These are phyloP conservation scores for Darevskia nairensis DNA, from an alignment of 2,797 vertebrate genomes.

Conservation along the genomic window DNA sequence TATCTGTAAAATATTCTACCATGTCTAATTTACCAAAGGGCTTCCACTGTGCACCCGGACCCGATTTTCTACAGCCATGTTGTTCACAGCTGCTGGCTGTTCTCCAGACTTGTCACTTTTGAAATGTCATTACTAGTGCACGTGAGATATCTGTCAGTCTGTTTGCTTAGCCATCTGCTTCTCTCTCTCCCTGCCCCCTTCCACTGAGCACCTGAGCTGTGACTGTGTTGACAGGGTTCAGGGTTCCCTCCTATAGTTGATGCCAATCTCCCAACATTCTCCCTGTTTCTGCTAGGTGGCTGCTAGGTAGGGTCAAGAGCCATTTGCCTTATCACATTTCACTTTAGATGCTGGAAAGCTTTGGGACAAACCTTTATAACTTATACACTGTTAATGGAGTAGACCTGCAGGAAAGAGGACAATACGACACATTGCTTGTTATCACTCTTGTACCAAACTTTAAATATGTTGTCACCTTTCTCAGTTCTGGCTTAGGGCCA, in stretches of 20 bases:
- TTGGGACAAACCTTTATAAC: not conserved
- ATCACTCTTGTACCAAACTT: not conserved
- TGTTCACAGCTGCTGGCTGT: slow-evolving; percentile 2
- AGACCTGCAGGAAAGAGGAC: not conserved
- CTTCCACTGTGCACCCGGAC: not conserved
- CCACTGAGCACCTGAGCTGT: not conserved
- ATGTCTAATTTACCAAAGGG: not conserved
- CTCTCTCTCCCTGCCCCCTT: not conserved
- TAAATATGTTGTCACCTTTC: not conserved
- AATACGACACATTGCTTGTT: not conserved
- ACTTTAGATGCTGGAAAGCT: not conserved
- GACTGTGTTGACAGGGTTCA: not conserved
- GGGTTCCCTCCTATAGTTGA: not conserved
- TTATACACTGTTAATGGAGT: not conserved
- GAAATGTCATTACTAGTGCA: not conserved
- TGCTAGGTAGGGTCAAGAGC: not conserved
- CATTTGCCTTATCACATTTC: not conserved
- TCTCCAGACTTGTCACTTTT: not conserved
- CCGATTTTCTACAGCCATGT: not conserved
- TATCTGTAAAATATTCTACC: not conserved
- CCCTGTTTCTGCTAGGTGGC: not conserved
- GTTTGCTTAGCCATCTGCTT: not conserved
- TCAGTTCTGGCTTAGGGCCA: too few species aligned
- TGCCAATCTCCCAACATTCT: not conserved
- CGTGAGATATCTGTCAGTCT: not conserved